A percentile compares a stretch with the other conserved stretches of the same genome.
phyloP scores from a whole-genome alignment of 2,113 vertebrate genomes.

The Nothobranchius kuhntae region DNA sequence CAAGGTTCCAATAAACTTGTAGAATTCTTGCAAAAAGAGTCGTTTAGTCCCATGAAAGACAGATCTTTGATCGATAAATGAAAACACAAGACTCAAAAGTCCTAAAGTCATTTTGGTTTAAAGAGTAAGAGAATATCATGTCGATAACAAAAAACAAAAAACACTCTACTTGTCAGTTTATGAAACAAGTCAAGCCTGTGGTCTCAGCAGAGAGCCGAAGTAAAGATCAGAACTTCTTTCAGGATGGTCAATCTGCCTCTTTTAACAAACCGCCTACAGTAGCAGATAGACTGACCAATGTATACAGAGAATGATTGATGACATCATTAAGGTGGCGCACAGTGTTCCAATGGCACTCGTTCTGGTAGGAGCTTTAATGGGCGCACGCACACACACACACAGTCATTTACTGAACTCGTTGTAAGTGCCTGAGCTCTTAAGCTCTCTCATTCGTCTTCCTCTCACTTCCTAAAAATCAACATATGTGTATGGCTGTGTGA shows the following conservation, averaged over 20 bases:
- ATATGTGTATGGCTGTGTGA: constrained; percentile 20
- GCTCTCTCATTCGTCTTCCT: constrained; percentile 1
- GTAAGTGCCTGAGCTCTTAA: neutral
- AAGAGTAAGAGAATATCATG: neutral
- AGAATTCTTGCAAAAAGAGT: too few species aligned
- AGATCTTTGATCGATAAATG: neutral
- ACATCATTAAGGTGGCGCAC: constrained; percentile 73
- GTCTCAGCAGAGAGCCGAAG: constrained; percentile 8
- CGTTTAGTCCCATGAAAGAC: too few species aligned
- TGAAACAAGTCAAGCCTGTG: neutral
- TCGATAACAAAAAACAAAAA: neutral
- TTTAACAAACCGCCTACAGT: constrained; percentile 57
- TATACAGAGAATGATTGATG: constrained; percentile 75
- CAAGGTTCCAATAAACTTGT: too few species aligned
- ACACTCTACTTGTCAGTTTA: neutral
- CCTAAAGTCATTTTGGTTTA: neutral
- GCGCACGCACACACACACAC: constrained; percentile 5
- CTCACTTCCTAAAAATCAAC: constrained; percentile 12
- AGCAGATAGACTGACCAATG: constrained; percentile 68
- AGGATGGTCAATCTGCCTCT: constrained; percentile 40
- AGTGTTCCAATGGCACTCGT: constrained; percentile 37
- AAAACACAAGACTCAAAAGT: neutral
- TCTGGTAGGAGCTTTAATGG: constrained; percentile 52
- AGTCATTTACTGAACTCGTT: constrained; percentile 20
- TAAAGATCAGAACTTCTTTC: constrained; percentile 23